Conservation (phyloP, 2,797 vertebrate species). For the Sandelia bainsii region DNA sequence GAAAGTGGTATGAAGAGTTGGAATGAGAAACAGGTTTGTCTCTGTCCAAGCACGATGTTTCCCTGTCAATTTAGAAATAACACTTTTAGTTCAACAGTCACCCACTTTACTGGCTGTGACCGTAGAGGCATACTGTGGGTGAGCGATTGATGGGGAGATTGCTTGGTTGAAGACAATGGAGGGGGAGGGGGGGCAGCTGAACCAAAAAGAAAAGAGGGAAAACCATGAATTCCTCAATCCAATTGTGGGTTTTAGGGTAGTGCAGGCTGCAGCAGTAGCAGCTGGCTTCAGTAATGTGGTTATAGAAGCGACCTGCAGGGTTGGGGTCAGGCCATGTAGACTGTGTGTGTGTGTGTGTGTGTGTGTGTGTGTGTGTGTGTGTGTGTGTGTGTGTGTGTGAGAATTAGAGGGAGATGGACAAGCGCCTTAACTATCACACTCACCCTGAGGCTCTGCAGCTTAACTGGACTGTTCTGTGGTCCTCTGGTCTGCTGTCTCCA, state of each 20-base stretch:
- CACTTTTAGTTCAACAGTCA: constrained; percentile 90
- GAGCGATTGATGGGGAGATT: constrained; percentile 66
- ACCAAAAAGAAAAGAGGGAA: constrained; percentile 83
- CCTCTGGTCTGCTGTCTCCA: constrained; percentile 52
- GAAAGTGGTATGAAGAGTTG: constrained; percentile 65
- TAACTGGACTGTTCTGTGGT: constrained; percentile 60
- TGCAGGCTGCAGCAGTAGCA: constrained; percentile 83
- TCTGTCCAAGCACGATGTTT: constrained; percentile 92
- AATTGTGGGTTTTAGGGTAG: constrained; percentile 92
- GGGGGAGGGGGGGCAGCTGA: constrained; percentile 32
- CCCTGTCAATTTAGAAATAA: constrained; percentile 97
- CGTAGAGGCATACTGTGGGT: constrained; percentile 52
- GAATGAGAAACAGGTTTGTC: constrained; percentile 75
- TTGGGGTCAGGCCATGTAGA: constrained; percentile 89
- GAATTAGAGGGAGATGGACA: constrained; percentile 59
- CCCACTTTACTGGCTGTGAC: constrained; percentile 69
- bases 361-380: constrained; percentile 38
- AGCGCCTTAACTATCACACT: constrained; percentile 65
- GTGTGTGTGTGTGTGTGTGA: background rate
- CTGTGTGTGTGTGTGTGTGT: constrained; percentile 77
- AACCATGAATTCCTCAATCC: constrained; percentile 95
- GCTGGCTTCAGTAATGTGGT: constrained; percentile 95
- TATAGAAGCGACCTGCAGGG: constrained; percentile 87
- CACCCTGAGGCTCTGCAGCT: constrained; percentile 63
- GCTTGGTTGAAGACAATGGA: constrained; percentile 68